Evolutionary conservation across 2,797 vertebrate species (phyloP), one percentile per base, ranked within the genome.

Genomic region (Acanthopagrus latus): DNA sequence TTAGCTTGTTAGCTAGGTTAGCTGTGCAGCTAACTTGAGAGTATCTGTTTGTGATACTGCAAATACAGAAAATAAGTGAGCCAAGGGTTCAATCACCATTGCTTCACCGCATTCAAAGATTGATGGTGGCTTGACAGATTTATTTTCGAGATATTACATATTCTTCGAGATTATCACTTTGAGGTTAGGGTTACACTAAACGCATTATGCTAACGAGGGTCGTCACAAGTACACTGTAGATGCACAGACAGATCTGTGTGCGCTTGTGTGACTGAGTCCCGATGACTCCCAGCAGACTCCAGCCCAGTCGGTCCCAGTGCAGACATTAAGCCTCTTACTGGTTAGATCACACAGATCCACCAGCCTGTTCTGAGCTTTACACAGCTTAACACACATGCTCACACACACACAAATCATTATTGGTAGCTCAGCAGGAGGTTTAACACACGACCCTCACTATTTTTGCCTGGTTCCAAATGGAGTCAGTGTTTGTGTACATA

Each of bases 321-420:
- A 91, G 90, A 90, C 87, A 92, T 90, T 93, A 94, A 94, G 91
- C 93, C 51, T 91, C 92, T 94, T 93, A 94, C 82, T 89, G 84
- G 89, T 92, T 86, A 89, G 91, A 93, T 93, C 91, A 78, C 88
- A 89, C 82, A 88, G 91, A 93, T 88, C 88, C 83, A 88, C 82
- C 87, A 89, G 90, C 80, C 83, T 89, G 79, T 59, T 84, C 79
- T 70, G 73, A 83, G 88, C 64, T 89, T 93, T 88, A 81, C 66
- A 83, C 80, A 89, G 90, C 85, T 92, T 92, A 92, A 86, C 65
- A 85, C 74, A 84, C 63, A 80, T 69, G 72, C 56, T 68, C 51
- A 58, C 57, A 74, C 59, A 68, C 58, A 77, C 72, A 66, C 27
- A 13, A 21, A 38, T 59, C 79, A 84, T 74, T 66, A 82, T n/a